Evolutionary conservation across 23 tunicate species (phyloP), one percentile per base, ranked within the genome.

Genomic region (Clavelina lepadiformis): DNA sequence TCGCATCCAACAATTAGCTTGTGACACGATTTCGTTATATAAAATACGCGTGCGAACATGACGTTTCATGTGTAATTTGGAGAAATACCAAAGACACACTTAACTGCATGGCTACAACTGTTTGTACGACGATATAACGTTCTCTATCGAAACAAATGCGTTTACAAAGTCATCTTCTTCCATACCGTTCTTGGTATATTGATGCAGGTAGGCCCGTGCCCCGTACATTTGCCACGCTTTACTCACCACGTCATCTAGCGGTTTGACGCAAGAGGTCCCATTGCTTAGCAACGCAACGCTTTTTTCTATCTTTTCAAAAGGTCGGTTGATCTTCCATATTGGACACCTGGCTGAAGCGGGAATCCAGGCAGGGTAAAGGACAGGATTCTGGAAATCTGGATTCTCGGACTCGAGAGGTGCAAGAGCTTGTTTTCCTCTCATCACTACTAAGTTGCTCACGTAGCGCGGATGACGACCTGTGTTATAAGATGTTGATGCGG

Each of bases 141-240:
- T 68, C 68, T 93, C 91, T 22, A 93, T 76, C n/a, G 91, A 58
- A 2, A 80, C 82, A 62, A 84, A 80, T 24, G 98, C 74, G 58
- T 74, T 93, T 31, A 80, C 46, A 79, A 93, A 93, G 28, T 93
- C 88, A 29, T 61, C 81, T 61, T 75, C 76, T 55, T 93, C 98
- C 8, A 93, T 35, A 24, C 88, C 88, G 74, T 78, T 61, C 60
- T 78, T 83, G 30, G 77, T 28, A 51, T 93, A 93, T 51, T 85
- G 98, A 67, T 93, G 98, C 0, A 85, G 44, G 64, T 78, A 93
- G 0, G 88, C 83, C 2, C 67, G 77, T 2, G 92, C 52, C 41
- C 57, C 61, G 56, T 67, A 93, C 94, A 93, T 80, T n/a, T 93
- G 33, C 98, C 98, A 93, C 0, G 94, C 86, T 69, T 79, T 83